Percentiles rank a stretch among this genome's conserved stretches.
phyloP scores from a whole-genome alignment of 2,888 invertebrate species.

The Idaea straminata region DNA sequence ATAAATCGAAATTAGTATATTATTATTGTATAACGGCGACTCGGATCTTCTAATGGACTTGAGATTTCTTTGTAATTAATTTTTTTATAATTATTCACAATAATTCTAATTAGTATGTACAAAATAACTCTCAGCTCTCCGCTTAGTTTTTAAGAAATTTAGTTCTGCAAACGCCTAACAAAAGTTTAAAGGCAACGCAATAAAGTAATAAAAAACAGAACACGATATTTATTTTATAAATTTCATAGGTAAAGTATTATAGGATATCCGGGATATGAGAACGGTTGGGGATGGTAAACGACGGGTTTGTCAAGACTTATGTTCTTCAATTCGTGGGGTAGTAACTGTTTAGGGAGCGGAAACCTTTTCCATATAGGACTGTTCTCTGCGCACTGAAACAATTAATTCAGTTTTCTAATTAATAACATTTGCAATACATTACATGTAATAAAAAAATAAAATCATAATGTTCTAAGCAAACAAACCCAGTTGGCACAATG shows the following conservation, averaged over 20 bases:
- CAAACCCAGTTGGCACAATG: too few species aligned
- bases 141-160: background rate
- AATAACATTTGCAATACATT: background rate
- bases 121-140: slow-evolving; percentile 46
- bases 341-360: slow-evolving; percentile 50
- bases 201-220: too few species aligned
- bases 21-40: background rate
- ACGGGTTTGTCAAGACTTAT: slow-evolving; percentile 46
- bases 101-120: slow-evolving; percentile 33
- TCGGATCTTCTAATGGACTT: background rate
- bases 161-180: background rate
- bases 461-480: too few species aligned
- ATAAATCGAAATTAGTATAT: background rate
- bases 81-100: background rate
- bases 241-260: slow-evolving; percentile 55
- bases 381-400: slow-evolving; percentile 16
- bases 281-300: slow-evolving; percentile 63
- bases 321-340: slow-evolving; percentile 57
- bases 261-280: slow-evolving; percentile 66
- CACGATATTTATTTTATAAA: background rate
- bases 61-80: background rate
- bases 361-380: slow-evolving; percentile 18
- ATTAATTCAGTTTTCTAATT: background rate
- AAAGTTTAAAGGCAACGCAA: background rate
- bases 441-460: too few species aligned